phyloP scores from a whole-genome alignment of 2,113 vertebrate species.

The Corynorhinus townsendii region DNA sequence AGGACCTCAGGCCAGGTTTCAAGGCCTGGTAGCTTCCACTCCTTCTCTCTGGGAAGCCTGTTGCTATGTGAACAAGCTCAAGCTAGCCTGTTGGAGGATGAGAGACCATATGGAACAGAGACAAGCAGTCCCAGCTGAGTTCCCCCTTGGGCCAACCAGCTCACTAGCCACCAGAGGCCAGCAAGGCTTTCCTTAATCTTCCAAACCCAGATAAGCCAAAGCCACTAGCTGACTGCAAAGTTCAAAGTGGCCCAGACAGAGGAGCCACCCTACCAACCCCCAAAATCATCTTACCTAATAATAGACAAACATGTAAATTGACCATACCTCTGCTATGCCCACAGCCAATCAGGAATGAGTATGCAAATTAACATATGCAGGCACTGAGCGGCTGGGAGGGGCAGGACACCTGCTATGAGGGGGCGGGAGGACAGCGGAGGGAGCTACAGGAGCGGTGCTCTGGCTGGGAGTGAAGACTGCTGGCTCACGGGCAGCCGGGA shows the following conservation, averaged over 20 bases:
- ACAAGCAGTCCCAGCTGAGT: neutral
- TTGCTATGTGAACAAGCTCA: rapidly evolving
- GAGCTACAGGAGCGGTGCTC: too few relatives aligned
- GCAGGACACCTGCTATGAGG: too few relatives aligned
- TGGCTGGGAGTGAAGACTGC: too few relatives aligned
- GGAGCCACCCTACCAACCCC: neutral
- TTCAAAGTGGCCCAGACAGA: neutral
- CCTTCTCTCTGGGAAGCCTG: neutral
- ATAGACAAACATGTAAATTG: too few relatives aligned
- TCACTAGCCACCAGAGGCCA: neutral
- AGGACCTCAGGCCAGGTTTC: neutral
- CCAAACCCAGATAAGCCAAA: neutral
- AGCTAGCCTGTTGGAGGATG: too few relatives aligned
- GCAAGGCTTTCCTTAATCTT: neutral
- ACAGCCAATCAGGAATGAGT: too few relatives aligned
- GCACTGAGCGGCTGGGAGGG: too few relatives aligned
- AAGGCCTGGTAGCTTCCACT: neutral
- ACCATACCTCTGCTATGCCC: too few relatives aligned
- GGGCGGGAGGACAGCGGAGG: too few relatives aligned
- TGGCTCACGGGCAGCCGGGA: too few relatives aligned
- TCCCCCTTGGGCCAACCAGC: neutral
- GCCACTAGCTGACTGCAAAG: neutral
- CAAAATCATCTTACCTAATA: neutral
- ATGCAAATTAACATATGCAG: too few relatives aligned
- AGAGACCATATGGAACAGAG: rapidly evolving